Evolutionary conservation across 2,888 invertebrate genomes (phyloP).

Genomic region (Tetranychus piercei): DNA sequence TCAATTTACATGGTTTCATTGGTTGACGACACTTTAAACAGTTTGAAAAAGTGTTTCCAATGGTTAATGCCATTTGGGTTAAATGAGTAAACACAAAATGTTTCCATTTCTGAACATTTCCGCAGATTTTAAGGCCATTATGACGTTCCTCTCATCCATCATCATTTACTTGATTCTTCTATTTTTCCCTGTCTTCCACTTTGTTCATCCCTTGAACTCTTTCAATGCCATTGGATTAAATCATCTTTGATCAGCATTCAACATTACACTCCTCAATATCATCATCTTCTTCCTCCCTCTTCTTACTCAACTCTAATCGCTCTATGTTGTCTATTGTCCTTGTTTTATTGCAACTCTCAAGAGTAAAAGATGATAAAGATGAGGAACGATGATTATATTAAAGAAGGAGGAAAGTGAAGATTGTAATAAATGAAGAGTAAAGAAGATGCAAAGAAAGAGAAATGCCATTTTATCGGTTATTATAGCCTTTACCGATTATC

Average conservation of each 20-base stretch:
- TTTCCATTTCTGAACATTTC: neutral
- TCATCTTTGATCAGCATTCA: neutral
- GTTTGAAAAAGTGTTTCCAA: too few species aligned
- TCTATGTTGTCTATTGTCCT: neutral
- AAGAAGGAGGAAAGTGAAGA: neutral
- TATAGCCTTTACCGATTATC: neutral
- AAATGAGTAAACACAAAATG: too few species aligned
- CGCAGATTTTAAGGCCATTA: slow-evolving; percentile 1
- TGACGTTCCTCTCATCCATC: neutral
- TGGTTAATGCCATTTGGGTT: too few species aligned
- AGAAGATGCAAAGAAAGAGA: neutral
- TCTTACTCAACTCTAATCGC: neutral
- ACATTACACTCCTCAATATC: neutral
- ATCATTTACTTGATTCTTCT: neutral
- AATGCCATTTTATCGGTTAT: neutral
- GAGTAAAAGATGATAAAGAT: neutral
- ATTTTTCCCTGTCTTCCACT: neutral
- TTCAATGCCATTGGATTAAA: neutral
- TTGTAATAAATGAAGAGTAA: neutral
- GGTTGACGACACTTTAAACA: too few species aligned
- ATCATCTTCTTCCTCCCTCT: neutral
- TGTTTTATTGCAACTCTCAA: neutral
- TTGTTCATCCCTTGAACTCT: neutral
- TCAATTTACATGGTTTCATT: too few species aligned
- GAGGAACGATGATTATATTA: neutral